Conservation (phyloP, 2,888 invertebrate species). For the Brachypalpus laphriformis region DNA sequence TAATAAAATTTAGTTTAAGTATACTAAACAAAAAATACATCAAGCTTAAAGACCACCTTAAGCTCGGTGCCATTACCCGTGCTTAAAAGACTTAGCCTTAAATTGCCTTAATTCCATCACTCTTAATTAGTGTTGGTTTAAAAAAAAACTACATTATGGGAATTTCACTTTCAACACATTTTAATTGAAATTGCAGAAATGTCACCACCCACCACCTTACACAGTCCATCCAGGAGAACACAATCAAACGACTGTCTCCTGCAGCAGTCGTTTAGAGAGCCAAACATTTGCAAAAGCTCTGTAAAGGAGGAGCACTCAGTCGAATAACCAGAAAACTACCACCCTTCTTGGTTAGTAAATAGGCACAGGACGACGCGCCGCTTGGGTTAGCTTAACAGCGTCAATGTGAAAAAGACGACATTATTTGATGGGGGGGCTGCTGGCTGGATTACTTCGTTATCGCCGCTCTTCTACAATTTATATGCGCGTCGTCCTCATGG, state of each 20-base stretch:
- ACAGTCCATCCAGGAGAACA: not conserved
- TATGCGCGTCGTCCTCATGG: slow-evolving; percentile 52
- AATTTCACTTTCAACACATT: not conserved
- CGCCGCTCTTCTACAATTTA: slow-evolving; percentile 46
- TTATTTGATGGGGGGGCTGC: not conserved
- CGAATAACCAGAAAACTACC: slow-evolving; percentile 15
- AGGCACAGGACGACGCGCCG: slow-evolving; percentile 26
- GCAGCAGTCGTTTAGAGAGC: slow-evolving; percentile 12
- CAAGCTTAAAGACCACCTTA: too few species aligned
- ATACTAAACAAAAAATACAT: too few species aligned
- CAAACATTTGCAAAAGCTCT: not conserved
- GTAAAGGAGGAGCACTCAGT: slow-evolving; percentile 18
- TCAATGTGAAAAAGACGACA: slow-evolving; percentile 16
- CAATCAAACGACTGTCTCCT: slow-evolving; percentile 22
- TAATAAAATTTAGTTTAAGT: too few species aligned
- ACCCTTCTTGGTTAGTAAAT: not conserved
- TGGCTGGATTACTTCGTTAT: slow-evolving; percentile 30
- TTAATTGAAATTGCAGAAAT: slow-evolving; percentile 7
- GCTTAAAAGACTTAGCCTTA: too few species aligned
- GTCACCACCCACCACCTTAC: not conserved
- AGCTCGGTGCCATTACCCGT: too few species aligned
- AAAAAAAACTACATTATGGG: not conserved
- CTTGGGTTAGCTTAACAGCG: slow-evolving; percentile 18
- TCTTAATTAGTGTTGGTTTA: not conserved
- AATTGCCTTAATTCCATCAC: not conserved